Conservation (phyloP, 2,113 vertebrate species). For the Passer domesticus region DNA sequence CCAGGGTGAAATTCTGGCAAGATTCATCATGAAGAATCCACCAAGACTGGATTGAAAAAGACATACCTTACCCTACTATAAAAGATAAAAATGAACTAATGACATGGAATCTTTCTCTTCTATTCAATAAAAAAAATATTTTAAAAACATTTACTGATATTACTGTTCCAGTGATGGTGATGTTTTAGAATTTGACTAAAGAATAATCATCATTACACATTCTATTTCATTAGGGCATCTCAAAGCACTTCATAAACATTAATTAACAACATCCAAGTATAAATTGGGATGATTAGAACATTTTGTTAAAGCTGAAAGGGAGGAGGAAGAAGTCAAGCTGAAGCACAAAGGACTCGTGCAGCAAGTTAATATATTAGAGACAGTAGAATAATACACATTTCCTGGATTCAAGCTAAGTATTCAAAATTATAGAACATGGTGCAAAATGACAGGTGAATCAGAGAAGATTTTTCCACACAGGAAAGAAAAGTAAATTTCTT, state of each 20-base stretch:
- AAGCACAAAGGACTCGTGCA: not conserved
- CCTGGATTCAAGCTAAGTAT: not conserved
- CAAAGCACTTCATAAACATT: slow-evolving; percentile 50
- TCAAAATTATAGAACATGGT: slow-evolving; percentile 1
- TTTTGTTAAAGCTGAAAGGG: slow-evolving; percentile 15
- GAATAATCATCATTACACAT: slow-evolving; percentile 29
- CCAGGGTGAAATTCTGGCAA: not conserved
- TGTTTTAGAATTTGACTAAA: slow-evolving; percentile 26
- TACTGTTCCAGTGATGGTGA: not conserved
- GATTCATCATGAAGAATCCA: not conserved
- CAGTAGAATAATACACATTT: not conserved
- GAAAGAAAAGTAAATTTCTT: slow-evolving; percentile 37
- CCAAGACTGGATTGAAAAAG: not conserved
- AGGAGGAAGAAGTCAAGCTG: slow-evolving; percentile 21
- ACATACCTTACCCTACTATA: not conserved
- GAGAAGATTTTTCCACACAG: not conserved
- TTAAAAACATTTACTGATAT: not conserved
- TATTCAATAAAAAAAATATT: not conserved
- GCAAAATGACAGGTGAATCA: not conserved
- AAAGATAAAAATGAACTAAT: not conserved
- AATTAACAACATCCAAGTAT: slow-evolving; percentile 47
- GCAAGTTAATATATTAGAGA: slow-evolving; percentile 24
- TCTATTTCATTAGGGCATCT: slow-evolving; percentile 50
- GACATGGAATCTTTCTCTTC: not conserved
- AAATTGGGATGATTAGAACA: slow-evolving; percentile 48